Evolutionary conservation across 2,797 vertebrate genomes (phyloP).

Genomic region (Chromis chromis): DNA sequence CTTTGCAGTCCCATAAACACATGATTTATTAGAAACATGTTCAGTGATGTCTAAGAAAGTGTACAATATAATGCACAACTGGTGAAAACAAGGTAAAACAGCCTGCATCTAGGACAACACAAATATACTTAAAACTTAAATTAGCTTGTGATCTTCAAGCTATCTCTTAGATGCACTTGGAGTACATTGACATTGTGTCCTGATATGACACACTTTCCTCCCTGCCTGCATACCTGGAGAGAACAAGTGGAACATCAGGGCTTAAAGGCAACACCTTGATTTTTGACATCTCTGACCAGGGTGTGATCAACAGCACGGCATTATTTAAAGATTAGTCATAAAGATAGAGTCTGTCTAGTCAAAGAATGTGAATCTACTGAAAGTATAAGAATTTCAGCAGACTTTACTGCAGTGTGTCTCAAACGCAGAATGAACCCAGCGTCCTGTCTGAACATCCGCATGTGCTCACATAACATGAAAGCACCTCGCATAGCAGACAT

Average conservation of each 20-base stretch:
- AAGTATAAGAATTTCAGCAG: neutral
- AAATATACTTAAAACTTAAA: neutral
- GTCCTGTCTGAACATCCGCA: neutral
- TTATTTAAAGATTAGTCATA: neutral
- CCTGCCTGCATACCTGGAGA: accelerated
- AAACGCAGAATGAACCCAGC: neutral
- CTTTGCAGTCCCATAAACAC: too few relatives aligned
- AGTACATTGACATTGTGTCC: neutral
- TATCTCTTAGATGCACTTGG: neutral
- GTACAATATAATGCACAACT: too few relatives aligned
- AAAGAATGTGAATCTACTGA: neutral
- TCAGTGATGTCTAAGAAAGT: too few relatives aligned
- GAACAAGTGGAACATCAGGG: neutral
- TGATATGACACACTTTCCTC: neutral
- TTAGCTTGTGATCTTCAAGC: neutral
- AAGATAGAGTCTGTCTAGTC: neutral
- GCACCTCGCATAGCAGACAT: neutral
- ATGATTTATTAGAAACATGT: too few relatives aligned
- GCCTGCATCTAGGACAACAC: too few relatives aligned
- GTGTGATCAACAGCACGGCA: neutral
- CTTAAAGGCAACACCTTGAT: neutral
- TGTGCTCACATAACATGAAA: conserved; percentile 8
- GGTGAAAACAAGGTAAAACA: too few relatives aligned
- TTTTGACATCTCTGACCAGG: neutral
- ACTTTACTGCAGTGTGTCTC: neutral